phyloP scores from a whole-genome alignment of 1,140 invertebrate genomes.

The Sinonovacula constricta region DNA sequence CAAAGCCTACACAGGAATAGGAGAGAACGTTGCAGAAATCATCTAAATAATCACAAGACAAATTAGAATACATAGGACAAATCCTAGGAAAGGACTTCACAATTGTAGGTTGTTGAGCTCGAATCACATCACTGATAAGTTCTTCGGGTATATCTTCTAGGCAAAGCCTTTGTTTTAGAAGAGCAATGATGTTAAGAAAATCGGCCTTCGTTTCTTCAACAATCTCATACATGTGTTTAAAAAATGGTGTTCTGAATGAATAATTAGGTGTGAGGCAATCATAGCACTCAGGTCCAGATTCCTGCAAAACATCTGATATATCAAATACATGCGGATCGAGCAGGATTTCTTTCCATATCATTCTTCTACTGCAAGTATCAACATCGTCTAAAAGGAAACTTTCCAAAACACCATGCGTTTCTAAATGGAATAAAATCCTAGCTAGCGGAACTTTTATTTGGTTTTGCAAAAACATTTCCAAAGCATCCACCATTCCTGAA shows the following conservation, averaged over 20 bases:
- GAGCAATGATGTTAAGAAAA: slow-evolving; percentile 3
- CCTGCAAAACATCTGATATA: slow-evolving; percentile 3
- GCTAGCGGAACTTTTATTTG: slow-evolving; percentile 22
- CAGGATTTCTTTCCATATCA: background rate
- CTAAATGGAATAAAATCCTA: slow-evolving; percentile 24
- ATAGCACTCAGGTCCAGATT: slow-evolving; percentile 35
- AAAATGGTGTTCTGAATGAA: slow-evolving; percentile 16
- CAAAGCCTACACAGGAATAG: background rate
- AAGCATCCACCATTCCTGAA: slow-evolving; percentile 23
- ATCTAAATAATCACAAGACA: slow-evolving; percentile 17
- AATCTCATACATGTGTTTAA: background rate
- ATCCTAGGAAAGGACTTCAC: background rate
- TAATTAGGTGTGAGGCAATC: slow-evolving; percentile 17
- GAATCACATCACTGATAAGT: background rate
- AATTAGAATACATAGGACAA: background rate
- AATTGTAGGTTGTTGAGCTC: background rate
- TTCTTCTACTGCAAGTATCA: background rate
- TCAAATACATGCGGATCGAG: slow-evolving; percentile 3
- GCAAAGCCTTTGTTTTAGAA: slow-evolving; percentile 16
- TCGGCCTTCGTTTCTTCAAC: slow-evolving; percentile 28
- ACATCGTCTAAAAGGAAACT: slow-evolving; percentile 16
- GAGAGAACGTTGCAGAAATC: slow-evolving; percentile 47
- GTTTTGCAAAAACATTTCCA: slow-evolving; percentile 8
- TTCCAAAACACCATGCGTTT: slow-evolving; percentile 17
- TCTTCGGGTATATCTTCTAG: slow-evolving; percentile 8